Evolutionary conservation across 2,113 vertebrate species (phyloP), one percentile per base, ranked within the genome.

Genomic region (Gymnogyps californianus): DNA sequence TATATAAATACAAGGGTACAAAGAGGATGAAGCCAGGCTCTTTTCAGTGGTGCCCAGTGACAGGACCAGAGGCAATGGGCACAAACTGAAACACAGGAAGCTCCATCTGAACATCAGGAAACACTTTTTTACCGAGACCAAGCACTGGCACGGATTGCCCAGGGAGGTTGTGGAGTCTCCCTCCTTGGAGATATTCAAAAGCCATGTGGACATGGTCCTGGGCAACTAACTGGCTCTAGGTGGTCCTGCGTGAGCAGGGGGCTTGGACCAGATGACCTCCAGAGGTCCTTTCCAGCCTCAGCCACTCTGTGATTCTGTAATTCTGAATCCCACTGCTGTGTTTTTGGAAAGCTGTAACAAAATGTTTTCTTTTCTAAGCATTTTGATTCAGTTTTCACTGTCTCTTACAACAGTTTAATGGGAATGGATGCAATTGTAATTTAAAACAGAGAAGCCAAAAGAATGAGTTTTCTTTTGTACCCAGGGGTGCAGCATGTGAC

Each of bases 331-430:
- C 36, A 8, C 49, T 72, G 54, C 34, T 84, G 19, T 62, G 28
- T 19, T 65, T 83, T 87, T 61, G 34, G 46, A 81, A 87, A 84
- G 21, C 34, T 89, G 13, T 44, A 54, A n/a, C 24, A 44, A 93
- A 93, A 69, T 57, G 10, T 54, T 89, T 57, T 74, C 9, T 83
- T 85, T 88, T 89, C 69, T 51, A 57, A 89, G 34, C 20, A 28
- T 70, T 95, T 91, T 81, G 26, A 47, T 91, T 82, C 42, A 55
- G 16, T 88, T 96, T 93, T 95, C n/a, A 42, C 32, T 42, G 24
- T 77, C 49, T 65, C 38, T 87, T 79, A 61, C 2, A 88, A 57
- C 13, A 77, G 8, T 90, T 80, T 55, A 70, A 47, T 54, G 32
- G 40, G 10, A 88, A 55, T 26, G 52, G 20, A 66, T 9, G 3